These are phyloP conservation scores for Troides helena DNA, from an alignment of 2,888 invertebrate genomes.

Conservation along the genomic window DNA sequence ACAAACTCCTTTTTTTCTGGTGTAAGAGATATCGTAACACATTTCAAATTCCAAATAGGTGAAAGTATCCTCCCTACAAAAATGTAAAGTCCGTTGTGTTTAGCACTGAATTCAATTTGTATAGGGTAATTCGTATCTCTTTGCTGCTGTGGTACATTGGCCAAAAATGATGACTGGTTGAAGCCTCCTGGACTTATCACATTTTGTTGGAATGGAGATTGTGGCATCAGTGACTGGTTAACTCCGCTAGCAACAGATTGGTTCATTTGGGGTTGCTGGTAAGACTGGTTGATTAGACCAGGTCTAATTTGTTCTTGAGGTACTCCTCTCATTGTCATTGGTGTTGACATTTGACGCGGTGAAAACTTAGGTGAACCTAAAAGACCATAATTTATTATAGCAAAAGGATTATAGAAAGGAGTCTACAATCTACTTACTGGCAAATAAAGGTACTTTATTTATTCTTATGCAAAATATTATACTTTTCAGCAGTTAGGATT, in stretches of 20 bases:
- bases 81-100: constrained; percentile 96
- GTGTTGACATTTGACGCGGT: constrained; percentile 75
- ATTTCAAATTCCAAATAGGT: constrained; percentile 92
- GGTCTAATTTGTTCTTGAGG: constrained; percentile 56
- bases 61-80: constrained; percentile 93
- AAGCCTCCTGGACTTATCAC: constrained; percentile 58
- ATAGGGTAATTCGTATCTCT: constrained; percentile 62
- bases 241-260: constrained; percentile 60
- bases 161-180: constrained; percentile 63
- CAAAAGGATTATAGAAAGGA: neutral
- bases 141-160: constrained; percentile 64
- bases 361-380: constrained; percentile 72
- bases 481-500: no score
- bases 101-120: constrained; percentile 81
- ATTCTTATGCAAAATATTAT: no score
- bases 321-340: constrained; percentile 64
- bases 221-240: constrained; percentile 56
- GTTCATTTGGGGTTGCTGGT: constrained; percentile 57
- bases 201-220: constrained; percentile 60
- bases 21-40: constrained; percentile 81
- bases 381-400: constrained; percentile 9
- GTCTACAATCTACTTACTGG: neutral
- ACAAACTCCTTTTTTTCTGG: constrained; percentile 80
- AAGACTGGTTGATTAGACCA: constrained; percentile 62
- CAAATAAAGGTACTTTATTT: neutral